Percentiles rank a stretch among this genome's conserved stretches.
phyloP scores from a whole-genome alignment of 2,113 vertebrate genomes.

The Neotragus pygmaeus region DNA sequence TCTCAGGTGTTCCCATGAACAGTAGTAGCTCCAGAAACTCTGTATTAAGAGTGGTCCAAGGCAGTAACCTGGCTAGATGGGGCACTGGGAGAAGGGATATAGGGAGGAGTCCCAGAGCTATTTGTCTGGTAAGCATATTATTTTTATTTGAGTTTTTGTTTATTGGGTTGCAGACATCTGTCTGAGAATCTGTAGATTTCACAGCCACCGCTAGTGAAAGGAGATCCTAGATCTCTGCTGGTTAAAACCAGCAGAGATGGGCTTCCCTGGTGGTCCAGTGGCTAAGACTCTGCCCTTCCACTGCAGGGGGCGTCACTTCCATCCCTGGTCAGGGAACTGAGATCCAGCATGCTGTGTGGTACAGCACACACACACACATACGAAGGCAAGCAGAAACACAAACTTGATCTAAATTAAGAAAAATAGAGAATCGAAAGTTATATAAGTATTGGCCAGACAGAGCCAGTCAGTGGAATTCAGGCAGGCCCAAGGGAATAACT shows the following conservation, averaged over 20 bases:
- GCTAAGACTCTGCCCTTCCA: not conserved
- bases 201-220: not conserved
- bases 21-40: not conserved
- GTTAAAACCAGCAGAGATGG: not conserved
- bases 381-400: not conserved
- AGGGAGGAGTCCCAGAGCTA: not conserved
- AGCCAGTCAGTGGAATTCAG: not conserved
- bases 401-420: not conserved
- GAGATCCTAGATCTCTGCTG: not conserved
- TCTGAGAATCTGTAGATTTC: not conserved
- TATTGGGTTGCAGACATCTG: not conserved
- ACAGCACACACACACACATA: fast-evolving
- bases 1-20: not conserved
- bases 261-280: not conserved
- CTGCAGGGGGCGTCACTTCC: fast-evolving
- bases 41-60: too few species aligned
- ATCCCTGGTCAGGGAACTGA: not conserved
- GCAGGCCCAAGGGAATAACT: too few species aligned
- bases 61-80: not conserved
- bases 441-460: not conserved
- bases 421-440: not conserved
- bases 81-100: not conserved
- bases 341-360: not conserved
- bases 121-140: not conserved
- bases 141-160: not conserved